Percentiles rank a stretch among this genome's conserved stretches.
Conservation (phyloP, 2,888 invertebrate species). For the Oligia latruncula region DNA sequence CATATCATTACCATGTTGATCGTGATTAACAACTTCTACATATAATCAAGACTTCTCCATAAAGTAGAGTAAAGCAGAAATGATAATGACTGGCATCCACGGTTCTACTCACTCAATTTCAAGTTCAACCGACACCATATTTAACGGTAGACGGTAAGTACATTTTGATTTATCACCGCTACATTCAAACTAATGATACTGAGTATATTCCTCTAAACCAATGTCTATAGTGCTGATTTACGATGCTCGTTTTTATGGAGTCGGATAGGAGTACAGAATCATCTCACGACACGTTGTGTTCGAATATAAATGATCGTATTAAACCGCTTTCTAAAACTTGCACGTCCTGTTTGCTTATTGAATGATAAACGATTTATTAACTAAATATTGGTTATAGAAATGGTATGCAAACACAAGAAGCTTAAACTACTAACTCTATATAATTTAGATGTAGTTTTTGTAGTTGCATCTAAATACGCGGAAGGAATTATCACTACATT, state of each 20-base stretch:
- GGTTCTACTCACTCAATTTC: conserved; percentile 23
- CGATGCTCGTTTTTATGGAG: conserved; percentile 65
- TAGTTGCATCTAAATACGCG: neutral
- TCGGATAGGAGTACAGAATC: conserved; percentile 44
- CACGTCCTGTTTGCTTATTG: conserved; percentile 59
- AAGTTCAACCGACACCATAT: conserved; percentile 30
- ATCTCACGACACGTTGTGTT: conserved; percentile 66
- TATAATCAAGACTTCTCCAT: conserved; percentile 5
- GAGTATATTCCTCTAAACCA: conserved; percentile 52
- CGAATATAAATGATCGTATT: conserved; percentile 77
- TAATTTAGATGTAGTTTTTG: neutral
- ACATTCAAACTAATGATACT: conserved; percentile 57
- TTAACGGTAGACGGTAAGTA: conserved; percentile 51
- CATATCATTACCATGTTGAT: neutral
- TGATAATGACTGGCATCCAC: conserved; percentile 18
- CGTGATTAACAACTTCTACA: neutral
- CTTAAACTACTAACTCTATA: neutral
- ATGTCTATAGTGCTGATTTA: conserved; percentile 67
- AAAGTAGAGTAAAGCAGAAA: conserved; percentile 13
- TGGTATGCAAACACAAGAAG: neutral
- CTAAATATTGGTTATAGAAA: conserved; percentile 30
- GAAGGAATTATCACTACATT: neutral
- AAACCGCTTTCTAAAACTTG: conserved; percentile 75
- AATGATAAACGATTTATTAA: conserved; percentile 19
- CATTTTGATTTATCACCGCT: conserved; percentile 59